phyloP scores from a whole-genome alignment of 2,797 vertebrate species.

The Cirrhinus molitorella region DNA sequence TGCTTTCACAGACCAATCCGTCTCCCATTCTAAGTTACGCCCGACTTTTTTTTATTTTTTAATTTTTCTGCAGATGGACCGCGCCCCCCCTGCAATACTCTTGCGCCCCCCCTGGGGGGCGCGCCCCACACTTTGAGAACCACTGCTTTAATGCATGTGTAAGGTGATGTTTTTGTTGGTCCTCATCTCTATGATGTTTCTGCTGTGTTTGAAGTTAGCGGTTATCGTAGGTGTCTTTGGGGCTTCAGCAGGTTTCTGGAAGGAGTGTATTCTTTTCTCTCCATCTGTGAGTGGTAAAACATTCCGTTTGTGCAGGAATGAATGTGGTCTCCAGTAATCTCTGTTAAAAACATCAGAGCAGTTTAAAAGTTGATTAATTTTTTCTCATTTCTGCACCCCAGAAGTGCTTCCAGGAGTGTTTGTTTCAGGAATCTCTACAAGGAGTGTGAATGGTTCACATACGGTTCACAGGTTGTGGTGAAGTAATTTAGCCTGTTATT shows the following conservation, averaged over 20 bases:
- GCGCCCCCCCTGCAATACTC: too few species aligned
- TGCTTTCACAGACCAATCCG: too few species aligned
- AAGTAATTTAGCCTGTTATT: background rate
- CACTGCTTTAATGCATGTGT: constrained; percentile 45
- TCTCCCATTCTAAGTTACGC: too few species aligned
- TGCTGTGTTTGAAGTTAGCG: background rate
- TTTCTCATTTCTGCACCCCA: background rate
- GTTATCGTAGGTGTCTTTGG: background rate
- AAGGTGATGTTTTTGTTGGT: constrained; percentile 47
- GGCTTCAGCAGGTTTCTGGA: background rate
- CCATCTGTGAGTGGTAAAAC: constrained; percentile 59
- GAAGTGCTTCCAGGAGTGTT: background rate
- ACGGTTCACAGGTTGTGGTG: background rate
- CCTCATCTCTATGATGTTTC: constrained; percentile 47
- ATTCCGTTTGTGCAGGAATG: constrained; percentile 62
- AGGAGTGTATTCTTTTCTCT: constrained; percentile 47
- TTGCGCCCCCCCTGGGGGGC: too few species aligned
- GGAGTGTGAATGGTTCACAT: background rate
- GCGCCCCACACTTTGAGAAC: too few species aligned
- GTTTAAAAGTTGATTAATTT: background rate
- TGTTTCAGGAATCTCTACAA: background rate
- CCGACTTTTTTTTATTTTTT: too few species aligned
- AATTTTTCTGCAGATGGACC: too few species aligned
- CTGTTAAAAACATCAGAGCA: constrained; percentile 55
- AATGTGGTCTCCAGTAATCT: constrained; percentile 58